Base-by-base conservation (phyloP, 2,888 invertebrate species). In the Pristionchus maxplancki region DNA sequence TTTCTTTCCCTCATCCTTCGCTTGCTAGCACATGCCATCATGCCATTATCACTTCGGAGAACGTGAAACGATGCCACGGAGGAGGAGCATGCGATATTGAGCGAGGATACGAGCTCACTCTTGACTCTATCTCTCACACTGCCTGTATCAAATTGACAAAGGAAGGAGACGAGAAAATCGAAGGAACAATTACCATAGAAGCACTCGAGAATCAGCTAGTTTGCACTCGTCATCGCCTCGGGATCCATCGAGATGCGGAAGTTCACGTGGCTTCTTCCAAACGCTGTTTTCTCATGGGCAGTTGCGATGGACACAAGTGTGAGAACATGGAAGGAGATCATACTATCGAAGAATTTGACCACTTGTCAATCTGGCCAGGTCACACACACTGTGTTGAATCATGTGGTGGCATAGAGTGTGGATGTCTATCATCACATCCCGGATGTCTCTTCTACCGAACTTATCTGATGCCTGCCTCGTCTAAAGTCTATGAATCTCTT, bases 321-420 rank as follows among this genome's bases (percentile, higher is more conserved):
- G 71, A 71, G 20, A 37, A 20, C 3, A 34, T 71, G 37, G 37
- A 15, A 9, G 37, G 17, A 17, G 37, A 71, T 15, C 37, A 71
- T 17, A 3, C 5, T 3, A 13, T 71, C 20, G 37, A 2, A 20
- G 71, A 71, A 17, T 71, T 71, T 20, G 71, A 71, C 40, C 71
- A 71, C 9, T 4, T 71, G 0, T 20, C 13, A 8, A 37, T 37
- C 0, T 37, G 3, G 0, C 71, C 71, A 15, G 71, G 71, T 3
- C 71, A 71, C 34, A 37, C 15, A 0, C 37, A 28, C 71, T 71
- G 71, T 20, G 9, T 8, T 6, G 71, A 81, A 31, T 6, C 5
- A 28, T 81, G 81, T 15, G 81, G 81, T 11, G 81, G 81, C 3
- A 48, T 48, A 48, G 81, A 81, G 20, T 81, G 81, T 15, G 81